Conservation (phyloP, 2,113 vertebrate genomes). For the Physeter macrocephalus region DNA sequence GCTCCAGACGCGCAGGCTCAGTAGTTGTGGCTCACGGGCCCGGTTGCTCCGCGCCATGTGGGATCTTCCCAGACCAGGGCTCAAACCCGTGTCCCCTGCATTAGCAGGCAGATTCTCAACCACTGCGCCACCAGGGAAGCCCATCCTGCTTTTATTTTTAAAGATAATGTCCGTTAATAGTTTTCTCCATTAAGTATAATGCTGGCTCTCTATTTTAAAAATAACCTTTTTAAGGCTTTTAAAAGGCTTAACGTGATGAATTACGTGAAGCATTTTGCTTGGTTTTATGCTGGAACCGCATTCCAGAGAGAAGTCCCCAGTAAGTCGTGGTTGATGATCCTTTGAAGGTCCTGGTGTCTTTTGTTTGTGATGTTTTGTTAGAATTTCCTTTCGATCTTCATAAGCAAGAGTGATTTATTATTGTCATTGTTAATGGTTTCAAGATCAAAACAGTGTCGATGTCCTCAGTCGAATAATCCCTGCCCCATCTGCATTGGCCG, state of each 20-base stretch:
- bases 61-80: too few species aligned
- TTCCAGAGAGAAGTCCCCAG: not conserved
- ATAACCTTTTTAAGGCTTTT: not conserved
- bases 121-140: too few species aligned
- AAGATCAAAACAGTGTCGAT: not conserved
- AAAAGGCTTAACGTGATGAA: not conserved
- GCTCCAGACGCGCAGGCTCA: too few species aligned
- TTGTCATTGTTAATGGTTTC: not conserved
- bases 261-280: not conserved
- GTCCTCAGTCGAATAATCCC: rapidly evolving
- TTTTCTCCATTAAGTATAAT: not conserved
- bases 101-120: too few species aligned
- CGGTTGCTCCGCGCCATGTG: too few species aligned
- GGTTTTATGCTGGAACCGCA: not conserved
- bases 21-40: too few species aligned
- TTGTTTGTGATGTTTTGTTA: not conserved
- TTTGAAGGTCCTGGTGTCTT: not conserved
- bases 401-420: not conserved
- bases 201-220: not conserved
- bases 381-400: not conserved
- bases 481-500: rapidly evolving
- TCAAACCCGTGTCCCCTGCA: too few species aligned
- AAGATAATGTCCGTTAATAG: not conserved
- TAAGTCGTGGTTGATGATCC: not conserved
- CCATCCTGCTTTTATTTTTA: not conserved